Conservation (phyloP, 1,140 invertebrate genomes). For the Coelopa frigida region DNA sequence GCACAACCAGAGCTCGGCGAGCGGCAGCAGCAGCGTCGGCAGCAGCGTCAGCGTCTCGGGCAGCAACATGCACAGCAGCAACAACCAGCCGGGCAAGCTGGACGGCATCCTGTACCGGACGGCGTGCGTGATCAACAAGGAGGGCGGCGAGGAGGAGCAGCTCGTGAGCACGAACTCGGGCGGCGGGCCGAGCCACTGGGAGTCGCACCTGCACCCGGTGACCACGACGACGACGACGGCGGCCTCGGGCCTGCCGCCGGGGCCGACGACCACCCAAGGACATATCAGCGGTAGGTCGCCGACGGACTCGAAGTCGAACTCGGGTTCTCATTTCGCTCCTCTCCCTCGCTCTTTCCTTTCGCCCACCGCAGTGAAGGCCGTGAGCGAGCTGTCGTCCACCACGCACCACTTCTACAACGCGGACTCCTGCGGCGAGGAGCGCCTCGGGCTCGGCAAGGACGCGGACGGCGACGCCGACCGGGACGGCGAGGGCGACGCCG, state of each 20-base stretch:
- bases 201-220: conserved; percentile 10
- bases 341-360: neutral
- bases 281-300: conserved; percentile 38
- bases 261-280: conserved; percentile 24
- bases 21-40: neutral
- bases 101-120: conserved; percentile 41
- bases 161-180: conserved; percentile 5
- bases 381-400: conserved; percentile 43
- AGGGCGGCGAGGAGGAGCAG: conserved; percentile 8
- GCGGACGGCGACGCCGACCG: conserved; percentile 5
- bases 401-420: conserved; percentile 43
- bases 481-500: conserved; percentile 28
- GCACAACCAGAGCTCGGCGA: conserved; percentile 5
- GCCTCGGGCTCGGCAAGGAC: conserved; percentile 8
- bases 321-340: neutral
- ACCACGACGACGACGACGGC: conserved; percentile 22
- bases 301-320: neutral
- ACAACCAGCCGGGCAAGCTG: conserved; percentile 37
- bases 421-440: conserved; percentile 33
- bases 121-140: conserved; percentile 39
- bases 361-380: conserved; percentile 34
- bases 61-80: conserved; percentile 32
- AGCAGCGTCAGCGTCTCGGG: conserved; percentile 14
- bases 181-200: neutral
- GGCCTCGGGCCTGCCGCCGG: neutral